Percentiles rank a stretch among this genome's conserved stretches.
Evolutionary conservation across 2,113 vertebrate species (phyloP).

Genomic region (Neolamprologus modestus): DNA sequence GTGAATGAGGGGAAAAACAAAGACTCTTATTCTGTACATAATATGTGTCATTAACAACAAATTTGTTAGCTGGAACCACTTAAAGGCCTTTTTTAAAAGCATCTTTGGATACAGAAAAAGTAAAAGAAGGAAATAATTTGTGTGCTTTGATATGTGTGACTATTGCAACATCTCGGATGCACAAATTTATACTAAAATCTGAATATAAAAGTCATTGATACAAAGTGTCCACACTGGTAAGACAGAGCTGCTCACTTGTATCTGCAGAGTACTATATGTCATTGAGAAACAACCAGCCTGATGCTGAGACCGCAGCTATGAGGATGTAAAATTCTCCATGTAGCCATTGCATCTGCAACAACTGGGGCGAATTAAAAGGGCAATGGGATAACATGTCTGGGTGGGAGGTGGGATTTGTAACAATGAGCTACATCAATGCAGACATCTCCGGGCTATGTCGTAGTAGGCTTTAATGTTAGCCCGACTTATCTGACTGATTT

Average conservation of each 20-base stretch:
- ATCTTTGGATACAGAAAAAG: not conserved
- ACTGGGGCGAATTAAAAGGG: conserved; percentile 31
- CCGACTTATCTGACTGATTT: not conserved
- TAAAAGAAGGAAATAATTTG: not conserved
- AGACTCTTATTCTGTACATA: conserved; percentile 36
- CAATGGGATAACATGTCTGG: not conserved
- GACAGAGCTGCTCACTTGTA: not conserved
- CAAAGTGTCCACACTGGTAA: not conserved
- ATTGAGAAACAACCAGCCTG: not conserved
- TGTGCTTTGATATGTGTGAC: not conserved
- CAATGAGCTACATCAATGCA: not conserved
- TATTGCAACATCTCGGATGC: not conserved
- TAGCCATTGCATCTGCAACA: conserved; percentile 16
- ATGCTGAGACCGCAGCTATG: not conserved
- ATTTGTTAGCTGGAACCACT: conserved; percentile 34
- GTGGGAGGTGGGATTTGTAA: not conserved
- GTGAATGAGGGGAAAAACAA: conserved; percentile 16
- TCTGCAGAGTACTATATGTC: not conserved
- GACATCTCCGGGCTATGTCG: not conserved
- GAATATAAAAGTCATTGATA: not conserved
- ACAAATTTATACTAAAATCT: not conserved
- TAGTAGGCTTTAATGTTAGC: not conserved
- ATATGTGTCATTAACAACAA: conserved; percentile 39
- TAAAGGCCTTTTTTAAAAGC: not conserved
- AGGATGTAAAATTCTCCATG: not conserved